Evolutionary conservation across 2,797 vertebrate species (phyloP).

Genomic region (Bovichtus variegatus): DNA sequence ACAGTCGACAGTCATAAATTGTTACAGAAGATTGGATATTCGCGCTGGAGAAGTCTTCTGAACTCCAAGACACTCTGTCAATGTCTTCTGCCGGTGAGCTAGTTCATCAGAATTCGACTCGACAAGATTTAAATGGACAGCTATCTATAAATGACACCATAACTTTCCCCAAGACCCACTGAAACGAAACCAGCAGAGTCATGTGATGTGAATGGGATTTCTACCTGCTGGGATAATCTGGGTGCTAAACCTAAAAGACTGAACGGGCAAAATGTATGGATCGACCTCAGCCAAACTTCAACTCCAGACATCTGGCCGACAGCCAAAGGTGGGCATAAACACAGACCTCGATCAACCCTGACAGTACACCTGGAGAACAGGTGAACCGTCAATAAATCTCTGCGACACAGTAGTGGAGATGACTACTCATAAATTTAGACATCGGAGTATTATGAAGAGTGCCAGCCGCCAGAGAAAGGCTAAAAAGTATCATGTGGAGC

Average conservation of each 20-base stretch:
- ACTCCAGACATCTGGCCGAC: not conserved
- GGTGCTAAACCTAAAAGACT: not conserved
- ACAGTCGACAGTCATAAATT: slow-evolving; percentile 45
- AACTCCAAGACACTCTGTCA: slow-evolving; percentile 18
- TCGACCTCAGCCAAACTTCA: not conserved
- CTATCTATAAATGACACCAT: slow-evolving; percentile 23
- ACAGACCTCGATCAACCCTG: not conserved
- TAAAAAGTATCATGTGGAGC: not conserved
- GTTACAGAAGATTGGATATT: slow-evolving; percentile 29
- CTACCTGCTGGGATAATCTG: not conserved
- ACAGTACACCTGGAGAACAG: not conserved
- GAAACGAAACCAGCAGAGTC: not conserved
- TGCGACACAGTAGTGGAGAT: not conserved
- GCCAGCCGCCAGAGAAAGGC: not conserved
- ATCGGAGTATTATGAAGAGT: not conserved
- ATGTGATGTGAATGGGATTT: not conserved
- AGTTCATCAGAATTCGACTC: slow-evolving; percentile 21
- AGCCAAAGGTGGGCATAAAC: not conserved
- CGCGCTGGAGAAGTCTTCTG: not conserved
- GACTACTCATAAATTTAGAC: not conserved
- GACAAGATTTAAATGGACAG: slow-evolving; percentile 11
- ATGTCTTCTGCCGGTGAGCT: slow-evolving; percentile 7
- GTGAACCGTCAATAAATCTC: slow-evolving; percentile 1
- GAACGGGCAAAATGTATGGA: not conserved
- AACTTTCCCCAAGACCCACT: slow-evolving; percentile 8